Conservation (phyloP, 2,113 vertebrate species). For the Erythrolamprus reginae region DNA sequence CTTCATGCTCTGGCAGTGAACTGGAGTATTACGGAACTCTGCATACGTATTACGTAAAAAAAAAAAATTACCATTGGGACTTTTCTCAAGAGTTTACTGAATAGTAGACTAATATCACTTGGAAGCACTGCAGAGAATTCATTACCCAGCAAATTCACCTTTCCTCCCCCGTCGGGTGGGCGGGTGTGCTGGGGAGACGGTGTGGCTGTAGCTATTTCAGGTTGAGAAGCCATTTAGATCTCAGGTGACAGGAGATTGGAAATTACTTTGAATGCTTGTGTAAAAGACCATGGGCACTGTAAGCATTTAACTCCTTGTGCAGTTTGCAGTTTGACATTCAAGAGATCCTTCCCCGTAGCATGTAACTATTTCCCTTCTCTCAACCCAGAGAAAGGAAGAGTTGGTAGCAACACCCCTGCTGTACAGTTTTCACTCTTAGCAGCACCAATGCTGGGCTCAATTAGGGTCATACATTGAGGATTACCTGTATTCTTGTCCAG, state of each 20-base stretch:
- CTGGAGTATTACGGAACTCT: background rate
- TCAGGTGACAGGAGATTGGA: constrained; percentile 46
- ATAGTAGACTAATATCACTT: background rate
- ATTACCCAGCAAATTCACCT: constrained; percentile 25
- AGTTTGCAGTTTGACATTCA: background rate
- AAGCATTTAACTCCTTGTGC: constrained; percentile 39
- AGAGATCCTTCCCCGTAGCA: constrained; percentile 31
- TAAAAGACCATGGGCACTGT: constrained; percentile 48
- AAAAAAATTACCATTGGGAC: no score
- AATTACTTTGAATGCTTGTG: constrained; percentile 48
- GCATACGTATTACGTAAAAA: background rate
- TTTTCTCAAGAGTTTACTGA: constrained; percentile 24
- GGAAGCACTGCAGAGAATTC: background rate
- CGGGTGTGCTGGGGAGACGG: background rate
- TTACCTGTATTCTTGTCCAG: no score
- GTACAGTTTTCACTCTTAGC: background rate
- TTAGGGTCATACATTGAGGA: no score
- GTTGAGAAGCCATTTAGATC: constrained; percentile 24
- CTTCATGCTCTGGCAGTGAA: background rate
- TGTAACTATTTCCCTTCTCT: constrained; percentile 13
- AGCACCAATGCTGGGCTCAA: no score
- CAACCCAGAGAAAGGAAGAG: background rate
- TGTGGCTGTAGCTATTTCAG: constrained; percentile 23
- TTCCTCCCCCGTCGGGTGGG: constrained; percentile 1
- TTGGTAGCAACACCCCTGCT: background rate